These are phyloP conservation scores for Diglossa brunneiventris DNA, from an alignment of 2,113 vertebrate species.

Conservation along the genomic window DNA sequence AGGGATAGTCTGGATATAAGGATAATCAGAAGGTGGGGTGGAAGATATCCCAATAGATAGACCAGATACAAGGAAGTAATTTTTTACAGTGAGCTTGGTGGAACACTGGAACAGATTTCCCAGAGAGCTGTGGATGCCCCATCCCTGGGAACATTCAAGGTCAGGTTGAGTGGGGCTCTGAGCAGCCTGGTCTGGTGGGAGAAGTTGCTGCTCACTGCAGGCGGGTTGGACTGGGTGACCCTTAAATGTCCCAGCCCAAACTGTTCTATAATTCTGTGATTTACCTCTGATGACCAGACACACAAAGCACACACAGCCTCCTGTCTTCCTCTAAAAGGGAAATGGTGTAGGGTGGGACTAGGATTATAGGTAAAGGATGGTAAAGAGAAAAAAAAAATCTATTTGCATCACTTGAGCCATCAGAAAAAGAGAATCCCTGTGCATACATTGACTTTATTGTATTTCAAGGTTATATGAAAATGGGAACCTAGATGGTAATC, in stretches of 20 bases:
- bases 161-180: background rate
- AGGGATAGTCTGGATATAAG: background rate
- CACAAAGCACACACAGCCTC: background rate
- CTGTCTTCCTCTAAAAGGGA: background rate
- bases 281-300: background rate
- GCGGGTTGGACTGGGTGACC: background rate
- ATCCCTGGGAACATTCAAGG: background rate
- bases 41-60: background rate
- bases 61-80: background rate
- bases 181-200: background rate
- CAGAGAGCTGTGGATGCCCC: background rate
- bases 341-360: background rate
- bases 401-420: background rate
- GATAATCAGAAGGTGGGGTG: background rate
- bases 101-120: background rate
- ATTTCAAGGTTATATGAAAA: slow-evolving; percentile 71
- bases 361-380: background rate
- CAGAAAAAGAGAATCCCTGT: slow-evolving; percentile 12
- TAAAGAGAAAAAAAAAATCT: background rate
- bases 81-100: background rate
- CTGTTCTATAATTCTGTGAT: background rate
- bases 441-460: slow-evolving; percentile 60
- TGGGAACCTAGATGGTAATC: slow-evolving; percentile 34
- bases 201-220: background rate
- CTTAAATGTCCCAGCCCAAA: background rate